A percentile compares a stretch with the other conserved stretches of the same genome.
These are phyloP conservation scores for Caenorhabditis inopinata DNA, from an alignment of 1,140 invertebrate species.

Conservation along the genomic window DNA sequence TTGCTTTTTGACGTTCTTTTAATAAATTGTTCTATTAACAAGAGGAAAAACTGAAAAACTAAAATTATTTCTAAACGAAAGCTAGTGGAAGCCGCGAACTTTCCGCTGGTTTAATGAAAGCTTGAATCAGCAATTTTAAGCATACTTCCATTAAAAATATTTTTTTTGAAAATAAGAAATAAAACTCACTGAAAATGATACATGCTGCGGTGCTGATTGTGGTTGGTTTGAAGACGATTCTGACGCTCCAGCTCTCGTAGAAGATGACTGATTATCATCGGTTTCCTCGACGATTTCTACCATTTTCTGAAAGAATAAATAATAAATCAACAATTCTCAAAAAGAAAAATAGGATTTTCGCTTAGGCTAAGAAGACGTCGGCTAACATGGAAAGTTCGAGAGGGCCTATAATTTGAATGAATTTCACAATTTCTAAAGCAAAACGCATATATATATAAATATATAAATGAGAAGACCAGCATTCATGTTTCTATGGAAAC, in stretches of 20 bases:
- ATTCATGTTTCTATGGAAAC: conserved; percentile 10
- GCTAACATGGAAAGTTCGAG: neutral
- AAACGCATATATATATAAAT: neutral
- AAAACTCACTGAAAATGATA: neutral
- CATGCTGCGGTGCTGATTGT: neutral
- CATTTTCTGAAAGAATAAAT: neutral
- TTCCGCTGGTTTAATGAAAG: too few relatives aligned
- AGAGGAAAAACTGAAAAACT: too few relatives aligned
- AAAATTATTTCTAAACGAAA: too few relatives aligned
- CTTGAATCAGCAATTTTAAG: too few relatives aligned
- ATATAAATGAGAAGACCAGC: neutral
- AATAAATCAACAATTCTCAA: neutral
- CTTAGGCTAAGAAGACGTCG: neutral
- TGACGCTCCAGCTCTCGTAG: neutral
- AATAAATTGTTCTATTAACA: too few relatives aligned
- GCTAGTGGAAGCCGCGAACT: too few relatives aligned
- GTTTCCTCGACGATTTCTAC: conserved; percentile 1
- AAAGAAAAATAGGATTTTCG: neutral
- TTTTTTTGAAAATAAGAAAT: neutral
- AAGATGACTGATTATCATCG: conserved; percentile 6
- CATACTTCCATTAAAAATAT: neutral
- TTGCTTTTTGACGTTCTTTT: too few relatives aligned
- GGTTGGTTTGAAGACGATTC: neutral
- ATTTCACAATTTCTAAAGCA: too few relatives aligned
- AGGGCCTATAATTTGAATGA: neutral